Conservation (phyloP, 2,888 invertebrate species). For the Melolontha melolontha region DNA sequence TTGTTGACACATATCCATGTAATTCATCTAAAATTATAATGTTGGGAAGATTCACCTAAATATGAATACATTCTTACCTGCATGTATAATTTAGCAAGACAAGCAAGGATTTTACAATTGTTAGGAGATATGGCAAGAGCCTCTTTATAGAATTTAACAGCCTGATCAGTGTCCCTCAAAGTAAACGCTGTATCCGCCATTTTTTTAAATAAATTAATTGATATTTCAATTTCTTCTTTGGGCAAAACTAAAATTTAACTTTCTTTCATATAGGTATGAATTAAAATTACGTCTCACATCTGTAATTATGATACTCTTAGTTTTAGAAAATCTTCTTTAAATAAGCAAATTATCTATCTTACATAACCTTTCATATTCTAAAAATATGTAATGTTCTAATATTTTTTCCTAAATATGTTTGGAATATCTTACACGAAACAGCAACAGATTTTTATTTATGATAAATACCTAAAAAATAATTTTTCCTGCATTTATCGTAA, state of each 20-base stretch:
- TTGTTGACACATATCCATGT: slow-evolving; percentile 88
- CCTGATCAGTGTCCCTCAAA: slow-evolving; percentile 78
- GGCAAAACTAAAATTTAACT: slow-evolving; percentile 54
- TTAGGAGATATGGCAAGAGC: slow-evolving; percentile 83
- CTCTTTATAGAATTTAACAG: slow-evolving; percentile 86
- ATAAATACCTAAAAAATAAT: too few species aligned
- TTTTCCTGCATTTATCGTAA: too few species aligned
- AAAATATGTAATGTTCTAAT: too few species aligned
- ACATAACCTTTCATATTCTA: too few species aligned
- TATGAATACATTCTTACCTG: slow-evolving; percentile 68
- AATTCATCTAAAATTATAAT: slow-evolving; percentile 73
- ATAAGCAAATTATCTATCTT: too few species aligned
- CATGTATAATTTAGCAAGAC: slow-evolving; percentile 83
- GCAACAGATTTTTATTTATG: too few species aligned
- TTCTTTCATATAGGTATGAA: too few species aligned
- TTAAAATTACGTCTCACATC: too few species aligned
- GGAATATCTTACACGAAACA: too few species aligned
- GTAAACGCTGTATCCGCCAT: slow-evolving; percentile 78
- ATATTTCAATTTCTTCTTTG: slow-evolving; percentile 59
- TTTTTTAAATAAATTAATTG: slow-evolving; percentile 75
- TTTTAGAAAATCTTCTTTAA: too few species aligned
- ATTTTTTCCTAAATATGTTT: too few species aligned
- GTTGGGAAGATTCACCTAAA: not conserved
- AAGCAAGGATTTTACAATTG: slow-evolving; percentile 78
- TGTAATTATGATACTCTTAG: too few species aligned